These are phyloP conservation scores for Formica exsecta DNA, from an alignment of 1,140 invertebrate species.

Conservation along the genomic window DNA sequence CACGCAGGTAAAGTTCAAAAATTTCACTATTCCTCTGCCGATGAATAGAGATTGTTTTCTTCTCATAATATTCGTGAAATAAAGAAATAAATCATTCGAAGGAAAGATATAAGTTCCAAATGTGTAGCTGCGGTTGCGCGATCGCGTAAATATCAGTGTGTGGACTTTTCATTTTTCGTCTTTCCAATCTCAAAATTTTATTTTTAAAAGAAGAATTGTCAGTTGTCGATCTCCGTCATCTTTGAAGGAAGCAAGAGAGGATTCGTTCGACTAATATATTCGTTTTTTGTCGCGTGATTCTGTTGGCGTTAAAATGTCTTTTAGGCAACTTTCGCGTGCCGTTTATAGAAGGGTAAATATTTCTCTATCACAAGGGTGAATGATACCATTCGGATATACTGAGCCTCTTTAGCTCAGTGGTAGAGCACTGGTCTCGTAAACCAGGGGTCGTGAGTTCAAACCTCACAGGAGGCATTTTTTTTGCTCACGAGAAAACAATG, in stretches of 20 bases:
- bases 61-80: not conserved
- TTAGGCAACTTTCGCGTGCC: not conserved
- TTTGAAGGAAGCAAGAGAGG: not conserved
- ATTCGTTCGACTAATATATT: no score
- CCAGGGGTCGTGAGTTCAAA: conserved; percentile 93
- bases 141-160: not conserved
- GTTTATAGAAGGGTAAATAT: not conserved
- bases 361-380: not conserved
- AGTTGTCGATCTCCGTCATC: no score
- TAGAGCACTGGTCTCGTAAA: conserved; percentile 93
- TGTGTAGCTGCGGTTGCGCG: no score
- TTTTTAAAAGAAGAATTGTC: no score
- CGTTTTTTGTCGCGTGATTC: no score
- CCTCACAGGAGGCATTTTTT: conserved; percentile 88
- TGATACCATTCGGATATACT: not conserved
- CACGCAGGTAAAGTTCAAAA: conserved; percentile 13
- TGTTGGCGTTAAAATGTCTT: not conserved
- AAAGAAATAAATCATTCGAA: not conserved
- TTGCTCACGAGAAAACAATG: not conserved
- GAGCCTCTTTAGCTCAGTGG: conserved; percentile 92
- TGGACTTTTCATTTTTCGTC: not conserved
- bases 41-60: not conserved
- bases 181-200: no score
- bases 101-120: no score
- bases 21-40: not conserved